A percentile compares a stretch with the other conserved stretches of the same genome.
These are phyloP conservation scores for Ascaphus truei DNA, from an alignment of 2,113 vertebrate species.

Conservation along the genomic window DNA sequence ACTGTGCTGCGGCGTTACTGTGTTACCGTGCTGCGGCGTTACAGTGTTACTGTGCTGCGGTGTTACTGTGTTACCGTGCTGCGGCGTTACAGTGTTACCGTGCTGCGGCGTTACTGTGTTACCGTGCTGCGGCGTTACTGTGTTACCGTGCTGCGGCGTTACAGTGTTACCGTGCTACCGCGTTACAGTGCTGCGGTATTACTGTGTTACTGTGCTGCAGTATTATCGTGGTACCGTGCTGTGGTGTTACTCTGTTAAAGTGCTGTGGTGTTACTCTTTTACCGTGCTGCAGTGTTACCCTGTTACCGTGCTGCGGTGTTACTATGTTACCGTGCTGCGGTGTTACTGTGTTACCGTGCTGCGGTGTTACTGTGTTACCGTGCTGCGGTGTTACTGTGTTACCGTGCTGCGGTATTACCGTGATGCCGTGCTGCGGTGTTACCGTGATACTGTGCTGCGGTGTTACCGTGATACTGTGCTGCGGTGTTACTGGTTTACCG, in stretches of 20 bases:
- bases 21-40: slow-evolving; percentile 80
- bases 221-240: no score
- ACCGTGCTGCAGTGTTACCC: slow-evolving; percentile 78
- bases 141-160: slow-evolving; percentile 80
- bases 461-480: slow-evolving; percentile 81
- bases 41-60: slow-evolving; percentile 78
- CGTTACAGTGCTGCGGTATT: slow-evolving; percentile 78
- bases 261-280: slow-evolving; percentile 79
- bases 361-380: slow-evolving; percentile 79
- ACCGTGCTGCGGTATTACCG: slow-evolving; percentile 77
- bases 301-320: slow-evolving; percentile 80
- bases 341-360: slow-evolving; percentile 81
- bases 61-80: slow-evolving; percentile 81
- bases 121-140: slow-evolving; percentile 78
- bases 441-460: slow-evolving; percentile 78
- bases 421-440: slow-evolving; percentile 79
- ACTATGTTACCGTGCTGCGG: slow-evolving; percentile 78
- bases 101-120: slow-evolving; percentile 79
- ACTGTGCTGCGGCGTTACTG: slow-evolving; percentile 78
- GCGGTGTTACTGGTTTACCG: slow-evolving; percentile 79
- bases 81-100: slow-evolving; percentile 79
- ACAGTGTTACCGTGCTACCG: slow-evolving; percentile 80
- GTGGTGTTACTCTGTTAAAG: slow-evolving; percentile 79
- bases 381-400: slow-evolving; percentile 79
- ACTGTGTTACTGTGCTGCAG: no score